Percentiles rank a stretch among this genome's conserved stretches.
Conservation (phyloP, 2,113 vertebrate species). For the Oxygymnocypris stewartii region DNA sequence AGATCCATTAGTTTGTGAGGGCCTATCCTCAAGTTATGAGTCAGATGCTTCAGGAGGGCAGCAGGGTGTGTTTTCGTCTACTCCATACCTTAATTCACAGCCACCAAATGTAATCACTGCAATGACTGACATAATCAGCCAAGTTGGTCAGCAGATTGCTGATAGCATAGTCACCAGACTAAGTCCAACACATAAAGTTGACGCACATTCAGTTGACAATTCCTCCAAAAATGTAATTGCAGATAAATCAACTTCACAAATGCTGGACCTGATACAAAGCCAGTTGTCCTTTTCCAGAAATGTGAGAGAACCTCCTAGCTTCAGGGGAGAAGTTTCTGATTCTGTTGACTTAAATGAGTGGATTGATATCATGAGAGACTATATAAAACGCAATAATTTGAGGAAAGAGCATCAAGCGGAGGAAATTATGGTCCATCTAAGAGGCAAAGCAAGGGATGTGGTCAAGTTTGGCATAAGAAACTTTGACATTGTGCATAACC, state of each 20-base stretch:
- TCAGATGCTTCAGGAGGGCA: not conserved
- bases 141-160: slow-evolving; percentile 36
- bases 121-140: slow-evolving; percentile 33
- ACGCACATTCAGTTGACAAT: not conserved
- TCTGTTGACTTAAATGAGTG: slow-evolving; percentile 41
- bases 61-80: slow-evolving; percentile 29
- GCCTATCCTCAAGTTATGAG: not conserved
- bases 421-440: slow-evolving; percentile 12
- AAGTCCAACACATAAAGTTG: not conserved
- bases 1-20: not conserved
- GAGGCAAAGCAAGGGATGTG: slow-evolving; percentile 25
- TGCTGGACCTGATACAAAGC: slow-evolving; percentile 30
- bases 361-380: slow-evolving; percentile 42
- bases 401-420: not conserved
- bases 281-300: slow-evolving; percentile 36
- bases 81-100: slow-evolving; percentile 1
- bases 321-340: slow-evolving; percentile 39
- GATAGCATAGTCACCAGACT: slow-evolving; percentile 36
- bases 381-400: slow-evolving; percentile 27
- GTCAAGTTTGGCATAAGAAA: not conserved
- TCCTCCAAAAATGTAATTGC: not conserved
- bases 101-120: not conserved
- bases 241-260: not conserved
- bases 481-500: not conserved
- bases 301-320: slow-evolving; percentile 38